Base-by-base conservation (phyloP, 2,888 invertebrate species). In the Sinotaia quadrata region DNA sequence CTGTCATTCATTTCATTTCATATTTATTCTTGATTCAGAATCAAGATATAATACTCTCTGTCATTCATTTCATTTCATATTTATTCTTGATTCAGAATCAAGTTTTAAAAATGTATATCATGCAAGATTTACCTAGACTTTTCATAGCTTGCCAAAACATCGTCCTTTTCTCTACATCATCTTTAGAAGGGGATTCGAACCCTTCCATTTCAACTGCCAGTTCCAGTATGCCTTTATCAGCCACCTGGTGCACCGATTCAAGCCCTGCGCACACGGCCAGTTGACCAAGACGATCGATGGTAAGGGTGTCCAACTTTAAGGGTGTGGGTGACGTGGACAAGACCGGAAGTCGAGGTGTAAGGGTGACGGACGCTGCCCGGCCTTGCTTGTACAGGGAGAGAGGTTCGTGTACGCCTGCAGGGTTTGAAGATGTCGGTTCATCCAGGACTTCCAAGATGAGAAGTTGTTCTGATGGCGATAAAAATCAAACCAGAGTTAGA, bases 351-450 rank as follows among this genome's bases (percentile, higher is more conserved):
- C n/a, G 0, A 21, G 24, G 5, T 62, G 74, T 73, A 3, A 80
- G 37, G n/a, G 63, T 44, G 2, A 78, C 57, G 33, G 67, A 52
- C 21, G 69, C 75, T 4, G 75, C 79, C 12, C 79, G 67, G 3
- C 79, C 81, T 60, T 77, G 77, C 18, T 74, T 67, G 57, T 74
- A 74, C 12, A 78, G 70, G 15, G 79, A 80, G 10, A 21, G 10
- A 47, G 71, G 68, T 1, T 74, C 76, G 67, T 78, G 75, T 10
- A 60, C 36, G 21, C 80, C 78, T 37, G 65, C 1, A 2, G 75
- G 77, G 31, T 71, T 36, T 18, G 51, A 36, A 15, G 77, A 76
- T 8, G 75, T 77, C 21, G 77, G 74, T 60, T 81, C 79, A 34
- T 76, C 77, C 75, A 71, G 75, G 2, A 75, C 75, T 51, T 79